phyloP scores from a whole-genome alignment of 2,888 invertebrate genomes.

The Chirona hameri region DNA sequence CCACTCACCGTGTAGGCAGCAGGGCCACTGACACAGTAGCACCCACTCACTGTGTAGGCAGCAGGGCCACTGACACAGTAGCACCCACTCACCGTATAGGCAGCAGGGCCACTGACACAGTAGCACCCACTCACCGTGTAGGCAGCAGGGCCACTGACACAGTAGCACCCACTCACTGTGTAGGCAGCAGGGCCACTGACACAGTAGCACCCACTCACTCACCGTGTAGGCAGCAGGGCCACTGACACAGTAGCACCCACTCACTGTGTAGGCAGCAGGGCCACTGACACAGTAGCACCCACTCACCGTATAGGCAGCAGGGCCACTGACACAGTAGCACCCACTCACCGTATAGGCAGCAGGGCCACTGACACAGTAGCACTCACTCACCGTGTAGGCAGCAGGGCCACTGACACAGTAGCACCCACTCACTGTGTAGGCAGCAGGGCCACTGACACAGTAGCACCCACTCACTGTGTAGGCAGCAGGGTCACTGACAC shows the following conservation, averaged over 20 bases:
- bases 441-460: too few species aligned
- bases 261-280: slow-evolving; percentile 51
- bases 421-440: too few species aligned
- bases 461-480: too few species aligned
- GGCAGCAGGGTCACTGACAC: too few species aligned
- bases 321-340: slow-evolving; percentile 48
- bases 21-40: slow-evolving; percentile 48
- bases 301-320: slow-evolving; percentile 47
- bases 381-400: too few species aligned
- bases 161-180: neutral
- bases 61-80: slow-evolving; percentile 49
- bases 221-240: slow-evolving; percentile 53
- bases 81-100: slow-evolving; percentile 38
- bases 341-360: slow-evolving; percentile 47
- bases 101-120: slow-evolving; percentile 53
- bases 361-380: slow-evolving; percentile 48
- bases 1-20: slow-evolving; percentile 47
- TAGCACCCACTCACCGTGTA: slow-evolving; percentile 38
- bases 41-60: slow-evolving; percentile 45
- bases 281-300: slow-evolving; percentile 43
- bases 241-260: slow-evolving; percentile 38
- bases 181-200: slow-evolving; percentile 54
- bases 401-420: too few species aligned
- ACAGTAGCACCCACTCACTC: too few species aligned
- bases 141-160: slow-evolving; percentile 53